A percentile compares a stretch with the other conserved stretches of the same genome.
These are phyloP conservation scores for Tiliacea citrago DNA, from an alignment of 2,888 invertebrate genomes.

Conservation along the genomic window DNA sequence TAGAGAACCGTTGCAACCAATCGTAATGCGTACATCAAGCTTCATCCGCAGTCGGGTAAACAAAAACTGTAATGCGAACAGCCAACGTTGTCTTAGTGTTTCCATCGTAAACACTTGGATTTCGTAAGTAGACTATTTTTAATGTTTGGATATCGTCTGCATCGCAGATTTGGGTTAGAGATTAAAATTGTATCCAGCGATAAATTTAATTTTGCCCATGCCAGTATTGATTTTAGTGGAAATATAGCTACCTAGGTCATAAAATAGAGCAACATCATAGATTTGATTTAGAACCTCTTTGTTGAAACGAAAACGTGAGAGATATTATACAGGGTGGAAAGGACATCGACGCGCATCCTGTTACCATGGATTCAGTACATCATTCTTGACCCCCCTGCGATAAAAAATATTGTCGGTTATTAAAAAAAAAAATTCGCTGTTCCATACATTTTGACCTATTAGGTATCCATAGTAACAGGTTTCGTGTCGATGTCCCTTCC, in stretches of 20 bases:
- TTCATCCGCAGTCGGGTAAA: conserved; percentile 65
- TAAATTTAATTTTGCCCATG: conserved; percentile 18
- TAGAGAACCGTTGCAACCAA: conserved; percentile 9
- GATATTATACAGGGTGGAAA: no score
- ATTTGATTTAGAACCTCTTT: background rate
- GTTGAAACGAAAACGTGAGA: no score
- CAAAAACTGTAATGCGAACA: conserved; percentile 74
- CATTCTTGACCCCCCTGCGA: no score
- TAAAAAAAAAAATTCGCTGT: no score
- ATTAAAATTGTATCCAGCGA: conserved; percentile 41
- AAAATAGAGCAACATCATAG: background rate
- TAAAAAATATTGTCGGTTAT: no score
- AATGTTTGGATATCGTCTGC: conserved; percentile 56
- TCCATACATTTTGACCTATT: no score
- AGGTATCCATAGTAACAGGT: no score
- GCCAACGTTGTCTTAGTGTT: conserved; percentile 61
- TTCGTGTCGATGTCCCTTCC: no score
- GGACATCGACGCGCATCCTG: no score
- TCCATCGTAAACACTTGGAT: conserved; percentile 71
- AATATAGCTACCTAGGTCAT: conserved; percentile 14
- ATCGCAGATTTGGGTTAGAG: conserved; percentile 36
- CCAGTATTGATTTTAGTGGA: conserved; percentile 11
- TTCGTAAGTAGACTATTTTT: conserved; percentile 73
- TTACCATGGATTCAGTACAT: no score
- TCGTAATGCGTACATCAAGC: conserved; percentile 12